phyloP scores from a whole-genome alignment of 2,113 vertebrate genomes.

The Brienomyrus longianalis region DNA sequence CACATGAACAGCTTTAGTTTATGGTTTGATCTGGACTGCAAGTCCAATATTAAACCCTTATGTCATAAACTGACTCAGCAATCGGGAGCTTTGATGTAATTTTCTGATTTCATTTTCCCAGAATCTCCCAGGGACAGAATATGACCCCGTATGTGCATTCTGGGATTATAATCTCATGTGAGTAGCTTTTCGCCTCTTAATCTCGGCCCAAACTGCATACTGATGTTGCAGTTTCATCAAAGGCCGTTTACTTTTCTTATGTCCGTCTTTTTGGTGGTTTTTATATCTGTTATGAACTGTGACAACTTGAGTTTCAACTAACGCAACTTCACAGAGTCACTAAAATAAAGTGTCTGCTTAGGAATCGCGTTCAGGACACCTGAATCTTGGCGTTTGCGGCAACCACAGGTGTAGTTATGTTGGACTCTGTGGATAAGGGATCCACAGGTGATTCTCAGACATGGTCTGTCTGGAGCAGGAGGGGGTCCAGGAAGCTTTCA shows the following conservation, averaged over 20 bases:
- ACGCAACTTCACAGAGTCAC: background rate
- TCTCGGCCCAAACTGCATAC: background rate
- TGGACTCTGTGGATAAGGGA: background rate
- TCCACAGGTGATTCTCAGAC: background rate
- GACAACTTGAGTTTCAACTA: background rate
- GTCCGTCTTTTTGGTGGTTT: background rate
- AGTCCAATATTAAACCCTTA: background rate
- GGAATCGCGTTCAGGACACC: background rate
- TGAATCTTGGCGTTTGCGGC: background rate
- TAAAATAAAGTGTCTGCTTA: background rate
- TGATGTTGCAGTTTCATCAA: background rate
- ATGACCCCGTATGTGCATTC: constrained; percentile 76
- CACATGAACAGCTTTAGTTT: background rate
- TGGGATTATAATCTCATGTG: constrained; percentile 74
- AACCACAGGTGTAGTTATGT: background rate
- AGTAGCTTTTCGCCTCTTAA: constrained; percentile 24
- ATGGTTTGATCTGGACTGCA: background rate
- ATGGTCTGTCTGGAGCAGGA: background rate
- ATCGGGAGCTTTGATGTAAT: background rate
- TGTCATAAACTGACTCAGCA: background rate
- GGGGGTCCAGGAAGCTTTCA: background rate
- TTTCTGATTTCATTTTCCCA: constrained; percentile 21
- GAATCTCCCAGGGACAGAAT: constrained; percentile 39
- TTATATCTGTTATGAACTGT: background rate
- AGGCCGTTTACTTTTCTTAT: background rate